Percentiles rank a stretch among this genome's conserved stretches.
Evolutionary conservation across 2,797 vertebrate genomes (phyloP).

Genomic region (Xiphophorus birchmanni): DNA sequence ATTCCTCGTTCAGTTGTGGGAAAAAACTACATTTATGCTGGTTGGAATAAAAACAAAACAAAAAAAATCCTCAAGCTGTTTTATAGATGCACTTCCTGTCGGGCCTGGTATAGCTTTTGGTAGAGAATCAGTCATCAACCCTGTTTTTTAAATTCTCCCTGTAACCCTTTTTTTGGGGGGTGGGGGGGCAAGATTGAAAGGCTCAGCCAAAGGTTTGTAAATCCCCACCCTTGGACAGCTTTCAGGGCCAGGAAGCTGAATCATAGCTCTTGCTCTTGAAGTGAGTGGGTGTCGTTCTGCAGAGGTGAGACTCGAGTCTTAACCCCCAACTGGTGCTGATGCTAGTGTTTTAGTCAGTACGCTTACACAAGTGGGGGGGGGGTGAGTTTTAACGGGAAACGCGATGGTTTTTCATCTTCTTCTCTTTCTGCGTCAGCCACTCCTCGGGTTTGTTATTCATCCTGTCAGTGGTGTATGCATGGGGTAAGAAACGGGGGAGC

Average conservation of each 20-base stretch:
- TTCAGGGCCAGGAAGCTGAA: conserved; percentile 32
- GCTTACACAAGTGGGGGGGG: conserved; percentile 31
- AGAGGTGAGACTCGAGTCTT: conserved; percentile 39
- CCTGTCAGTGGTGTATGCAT: conserved; percentile 67
- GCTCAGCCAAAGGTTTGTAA: conserved; percentile 44
- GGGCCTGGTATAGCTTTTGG: conserved; percentile 42
- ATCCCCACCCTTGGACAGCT: conserved; percentile 34
- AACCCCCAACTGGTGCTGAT: conserved; percentile 36
- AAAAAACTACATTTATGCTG: conserved; percentile 47
- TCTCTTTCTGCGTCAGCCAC: conserved; percentile 39
- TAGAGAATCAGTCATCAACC: conserved; percentile 38
- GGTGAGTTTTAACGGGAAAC: conserved; percentile 28
- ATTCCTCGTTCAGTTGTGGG: conserved; percentile 69
- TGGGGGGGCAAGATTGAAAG: conserved; percentile 10
- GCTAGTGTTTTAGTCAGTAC: conserved; percentile 44
- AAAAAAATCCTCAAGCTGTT: conserved; percentile 28
- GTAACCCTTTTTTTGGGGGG: no score
- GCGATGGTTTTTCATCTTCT: conserved; percentile 24
- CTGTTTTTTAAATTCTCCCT: not conserved
- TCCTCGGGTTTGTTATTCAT: conserved; percentile 72
- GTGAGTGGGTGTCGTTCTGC: conserved; percentile 42
- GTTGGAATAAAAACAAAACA: conserved; percentile 17
- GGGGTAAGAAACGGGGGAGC: conserved; percentile 39
- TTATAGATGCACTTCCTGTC: conserved; percentile 61
- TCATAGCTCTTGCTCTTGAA: conserved; percentile 41